These are phyloP conservation scores for Heterohyrax brucei DNA, from an alignment of 2,797 vertebrate species.

Conservation along the genomic window DNA sequence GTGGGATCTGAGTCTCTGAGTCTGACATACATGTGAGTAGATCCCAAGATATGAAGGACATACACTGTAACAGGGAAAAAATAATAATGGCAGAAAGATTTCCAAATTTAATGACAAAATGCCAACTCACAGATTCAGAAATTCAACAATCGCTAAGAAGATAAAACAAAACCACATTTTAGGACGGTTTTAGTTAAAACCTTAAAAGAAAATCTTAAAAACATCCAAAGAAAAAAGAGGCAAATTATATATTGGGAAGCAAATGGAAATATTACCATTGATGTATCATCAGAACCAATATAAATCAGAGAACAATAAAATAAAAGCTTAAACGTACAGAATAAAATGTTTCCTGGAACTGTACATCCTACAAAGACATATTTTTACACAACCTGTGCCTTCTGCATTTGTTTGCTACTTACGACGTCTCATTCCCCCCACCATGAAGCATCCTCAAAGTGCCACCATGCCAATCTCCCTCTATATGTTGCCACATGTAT, in stretches of 20 bases:
- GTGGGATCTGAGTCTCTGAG: neutral
- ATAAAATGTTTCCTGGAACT: neutral
- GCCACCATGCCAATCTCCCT: too few species aligned
- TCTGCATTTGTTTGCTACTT: too few species aligned
- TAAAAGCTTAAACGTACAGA: neutral
- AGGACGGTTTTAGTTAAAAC: neutral
- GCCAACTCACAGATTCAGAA: neutral
- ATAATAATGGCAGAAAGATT: neutral
- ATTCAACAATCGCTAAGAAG: neutral
- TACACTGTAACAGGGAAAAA: neutral
- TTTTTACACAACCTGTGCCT: too few species aligned
- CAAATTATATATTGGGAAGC: neutral
- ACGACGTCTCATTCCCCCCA: too few species aligned
- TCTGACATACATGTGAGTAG: neutral
- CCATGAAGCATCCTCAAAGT: too few species aligned
- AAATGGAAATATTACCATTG: neutral
- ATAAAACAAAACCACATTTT: conserved; percentile 4
- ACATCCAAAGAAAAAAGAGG: neutral
- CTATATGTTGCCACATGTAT: too few species aligned
- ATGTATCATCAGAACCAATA: conserved; percentile 28
- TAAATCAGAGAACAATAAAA: neutral
- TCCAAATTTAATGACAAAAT: conserved; percentile 42
- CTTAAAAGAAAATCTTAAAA: neutral
- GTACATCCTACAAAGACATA: conserved; percentile 18
- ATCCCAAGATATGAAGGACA: neutral